Evolutionary conservation across 1,140 invertebrate species (phyloP).

Genomic region (Drosophila insularis): DNA sequence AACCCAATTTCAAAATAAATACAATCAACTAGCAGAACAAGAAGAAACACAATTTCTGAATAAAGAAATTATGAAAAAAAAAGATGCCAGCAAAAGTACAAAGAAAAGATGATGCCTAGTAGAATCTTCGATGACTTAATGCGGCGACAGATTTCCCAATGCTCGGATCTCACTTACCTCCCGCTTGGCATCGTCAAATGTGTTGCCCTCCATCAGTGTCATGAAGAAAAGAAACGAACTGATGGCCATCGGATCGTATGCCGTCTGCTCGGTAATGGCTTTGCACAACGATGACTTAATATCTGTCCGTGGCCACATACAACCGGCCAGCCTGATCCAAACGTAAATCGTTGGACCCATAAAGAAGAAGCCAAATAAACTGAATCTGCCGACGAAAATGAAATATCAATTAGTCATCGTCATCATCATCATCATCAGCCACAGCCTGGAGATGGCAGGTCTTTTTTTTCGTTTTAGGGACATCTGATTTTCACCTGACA

Average conservation of each 20-base stretch:
- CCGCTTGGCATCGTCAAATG: conserved; percentile 83
- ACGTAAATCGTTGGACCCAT: conserved; percentile 86
- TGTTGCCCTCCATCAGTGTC: conserved; percentile 85
- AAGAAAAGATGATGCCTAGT: conserved; percentile 12
- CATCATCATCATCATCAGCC: no score
- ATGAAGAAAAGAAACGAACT: conserved; percentile 87
- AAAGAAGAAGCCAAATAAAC: conserved; percentile 85
- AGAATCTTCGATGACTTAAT: conserved; percentile 9
- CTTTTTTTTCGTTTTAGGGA: neutral
- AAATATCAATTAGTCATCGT: conserved; percentile 17
- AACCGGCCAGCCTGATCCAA: conserved; percentile 85
- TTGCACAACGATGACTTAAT: conserved; percentile 86
- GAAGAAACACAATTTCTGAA: conserved; percentile 47
- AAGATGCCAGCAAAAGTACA: neutral
- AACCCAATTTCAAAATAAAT: conserved; percentile 48
- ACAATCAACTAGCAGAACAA: conserved; percentile 22
- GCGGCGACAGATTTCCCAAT: conserved; percentile 4
- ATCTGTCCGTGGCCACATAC: conserved; percentile 85
- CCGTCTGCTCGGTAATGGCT: conserved; percentile 86
- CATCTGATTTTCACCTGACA: conserved; percentile 78
- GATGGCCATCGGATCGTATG: conserved; percentile 86
- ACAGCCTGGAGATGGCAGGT: neutral
- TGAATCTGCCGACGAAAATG: conserved; percentile 82
- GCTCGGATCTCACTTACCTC: conserved; percentile 83
- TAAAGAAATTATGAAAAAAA: conserved; percentile 8